Evolutionary conservation across 2,888 invertebrate species (phyloP).

Genomic region (Drosophila picticornis): DNA sequence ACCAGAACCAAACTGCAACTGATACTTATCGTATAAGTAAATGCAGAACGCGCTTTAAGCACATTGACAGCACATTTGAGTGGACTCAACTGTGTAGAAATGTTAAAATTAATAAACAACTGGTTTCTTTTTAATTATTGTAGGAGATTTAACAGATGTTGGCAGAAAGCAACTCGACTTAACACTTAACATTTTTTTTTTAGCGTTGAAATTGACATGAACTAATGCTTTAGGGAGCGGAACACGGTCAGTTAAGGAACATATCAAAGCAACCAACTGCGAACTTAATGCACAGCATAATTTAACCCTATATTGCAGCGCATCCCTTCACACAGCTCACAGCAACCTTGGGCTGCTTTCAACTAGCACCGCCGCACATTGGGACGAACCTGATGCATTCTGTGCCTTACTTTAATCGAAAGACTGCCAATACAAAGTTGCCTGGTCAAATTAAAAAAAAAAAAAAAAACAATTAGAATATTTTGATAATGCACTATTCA

Average conservation of each 20-base stretch:
- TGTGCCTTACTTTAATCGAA: not conserved
- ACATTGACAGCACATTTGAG: not conserved
- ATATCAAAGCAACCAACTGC: constrained; percentile 19
- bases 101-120: not conserved
- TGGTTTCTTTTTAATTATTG: not conserved
- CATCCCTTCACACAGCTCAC: constrained; percentile 9
- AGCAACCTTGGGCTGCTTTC: constrained; percentile 8
- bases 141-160: not conserved
- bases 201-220: constrained; percentile 25
- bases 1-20: not conserved
- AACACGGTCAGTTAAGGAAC: constrained; percentile 27
- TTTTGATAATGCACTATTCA: not conserved
- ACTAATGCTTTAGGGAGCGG: constrained; percentile 2
- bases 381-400: not conserved
- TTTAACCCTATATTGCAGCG: constrained; percentile 30
- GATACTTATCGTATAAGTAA: not conserved
- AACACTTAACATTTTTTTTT: not conserved
- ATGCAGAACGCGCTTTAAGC: not conserved
- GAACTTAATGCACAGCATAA: constrained; percentile 38
- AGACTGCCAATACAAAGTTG: not conserved
- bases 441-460: not conserved
- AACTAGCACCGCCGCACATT: constrained; percentile 28
- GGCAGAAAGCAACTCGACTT: not conserved
- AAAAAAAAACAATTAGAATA: not conserved
- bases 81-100: not conserved